Base-by-base conservation (phyloP, 2,797 vertebrate species). In the Silurus aristotelis region DNA sequence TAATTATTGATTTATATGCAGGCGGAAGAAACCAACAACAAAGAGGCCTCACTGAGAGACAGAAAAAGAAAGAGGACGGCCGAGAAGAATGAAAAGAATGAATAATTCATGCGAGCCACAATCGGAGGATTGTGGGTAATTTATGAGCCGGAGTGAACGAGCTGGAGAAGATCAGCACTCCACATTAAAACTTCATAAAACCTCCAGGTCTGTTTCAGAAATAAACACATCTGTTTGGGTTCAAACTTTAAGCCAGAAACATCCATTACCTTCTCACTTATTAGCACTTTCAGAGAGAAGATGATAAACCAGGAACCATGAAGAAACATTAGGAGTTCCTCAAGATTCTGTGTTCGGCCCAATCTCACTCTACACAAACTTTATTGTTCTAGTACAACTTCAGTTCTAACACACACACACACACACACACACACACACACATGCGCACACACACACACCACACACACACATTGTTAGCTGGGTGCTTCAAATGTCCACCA, bases 51-150 rank as follows among this genome's bases (percentile, higher is more conserved):
- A 90, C 93, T 92, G 31, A 61, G 75, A 60, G 56, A 56, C 48
- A 10, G 27, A 43, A 22, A 91, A 91, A 82, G 70, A 67, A 46
- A 73, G 68, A 80, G 27, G 38, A 73, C 6, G 63, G 12, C 70
- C 52, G 10, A 63, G 84, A 90, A 89, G 91, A 90, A 38, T 38
- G 88, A 91, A 89, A 88, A 89, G 91, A 64, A 94, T 95, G 90
- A 95, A 96, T 95, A 95, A 95, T 94, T 94, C 93, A 96, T 95
- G 89, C 55, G 91, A 63, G 87, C 91, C 92, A 94, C 94, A 94
- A 94, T 94, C 93, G 90, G 92, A 92, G 90, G 91, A 90, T 92
- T 87, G 91, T 95, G 93, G 91, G 89, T 95, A 94, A 95, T 95
- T 96, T 93, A 95, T 95, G 93, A 95, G 94, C 86, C 86, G 77